Evolutionary conservation across 1,140 invertebrate genomes (phyloP), one percentile per base, ranked within the genome.

Genomic region (Drosophila watanabei): DNA sequence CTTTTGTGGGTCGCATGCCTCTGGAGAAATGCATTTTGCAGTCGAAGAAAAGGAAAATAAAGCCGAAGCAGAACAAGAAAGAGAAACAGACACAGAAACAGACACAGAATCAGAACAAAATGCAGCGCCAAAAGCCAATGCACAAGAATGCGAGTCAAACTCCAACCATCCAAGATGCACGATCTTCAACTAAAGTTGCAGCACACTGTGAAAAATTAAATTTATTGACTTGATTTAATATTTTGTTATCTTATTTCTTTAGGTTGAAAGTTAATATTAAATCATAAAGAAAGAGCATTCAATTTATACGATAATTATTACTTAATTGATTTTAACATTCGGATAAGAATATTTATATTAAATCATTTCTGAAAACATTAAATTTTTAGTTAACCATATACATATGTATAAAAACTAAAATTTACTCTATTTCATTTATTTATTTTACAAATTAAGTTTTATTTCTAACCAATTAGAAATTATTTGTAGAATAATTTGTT

Each of bases 1-100:
- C 62, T 39, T 86, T 86, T 89, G 85, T 89, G 84, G 85, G 85
- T 81, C 78, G 82, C 85, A 89, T 89, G 83, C 66, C 77, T 82
- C 65, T 20, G 79, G 85, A 90, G 85, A 89, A 89, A 89, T 89
- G 85, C 82, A 85, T 51, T 60, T 75, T 41, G 51, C 64, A 77
- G 61, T 52, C 35, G 68, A 33, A 37, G 68, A 68, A 71, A 43
- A 70, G 32, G 33, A 72, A 32, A 57, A 57, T 32, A 39, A 41
- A 28, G 14, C 43, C 37, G 71, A 46, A 24, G 28, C 37, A 65
- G 43, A 64, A 49, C 43, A n/a, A 64, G 57, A 49, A 51, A 70
- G 5, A 70, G 35, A 35, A 59, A 51, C 6, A 71, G 24, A 28
- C 65, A 56, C 37, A 28, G 46, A 51, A 13, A 70, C 7, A 71